phyloP scores from a whole-genome alignment of 2,797 vertebrate species.

The Hippocampus kuda region DNA sequence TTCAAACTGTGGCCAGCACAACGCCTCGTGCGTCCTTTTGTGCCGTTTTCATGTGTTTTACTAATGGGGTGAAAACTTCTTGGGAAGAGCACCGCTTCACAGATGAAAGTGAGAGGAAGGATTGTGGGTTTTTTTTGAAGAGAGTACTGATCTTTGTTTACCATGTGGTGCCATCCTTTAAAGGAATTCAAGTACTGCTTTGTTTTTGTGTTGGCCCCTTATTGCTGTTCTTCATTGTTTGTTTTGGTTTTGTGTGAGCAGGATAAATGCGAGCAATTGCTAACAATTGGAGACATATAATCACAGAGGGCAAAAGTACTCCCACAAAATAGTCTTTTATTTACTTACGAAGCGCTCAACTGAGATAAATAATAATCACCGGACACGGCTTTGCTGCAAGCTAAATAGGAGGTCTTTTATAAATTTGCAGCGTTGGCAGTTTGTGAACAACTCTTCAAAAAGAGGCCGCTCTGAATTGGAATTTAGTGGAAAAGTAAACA shows the following conservation, averaged over 20 bases:
- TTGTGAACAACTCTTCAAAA: too few species aligned
- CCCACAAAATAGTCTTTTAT: too few species aligned
- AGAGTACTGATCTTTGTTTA: conserved; percentile 44
- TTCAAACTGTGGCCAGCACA: conserved; percentile 32
- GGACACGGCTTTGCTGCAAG: too few species aligned
- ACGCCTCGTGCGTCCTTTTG: neutral
- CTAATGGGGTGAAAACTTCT: conserved; percentile 21
- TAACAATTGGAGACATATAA: neutral
- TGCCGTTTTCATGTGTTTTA: conserved; percentile 15
- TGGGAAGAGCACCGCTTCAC: conserved; percentile 15
- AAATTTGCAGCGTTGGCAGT: too few species aligned
- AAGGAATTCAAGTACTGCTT: conserved; percentile 43
- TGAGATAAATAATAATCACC: too few species aligned
- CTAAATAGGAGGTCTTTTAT: too few species aligned
- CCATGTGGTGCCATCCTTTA: conserved; percentile 23
- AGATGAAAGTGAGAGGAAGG: conserved; percentile 36
- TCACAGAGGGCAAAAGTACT: too few species aligned
- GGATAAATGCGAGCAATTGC: neutral
- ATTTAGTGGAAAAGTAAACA: too few species aligned
- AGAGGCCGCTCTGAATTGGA: too few species aligned
- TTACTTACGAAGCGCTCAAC: too few species aligned
- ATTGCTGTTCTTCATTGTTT: neutral
- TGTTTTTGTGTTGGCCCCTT: conserved; percentile 21
- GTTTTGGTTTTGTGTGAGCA: neutral
- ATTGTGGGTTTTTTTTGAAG: conserved; percentile 11